Percentiles rank a stretch among this genome's conserved stretches.
Conservation (phyloP, 2,797 vertebrate genomes). For the Scomberomorus guttatus region DNA sequence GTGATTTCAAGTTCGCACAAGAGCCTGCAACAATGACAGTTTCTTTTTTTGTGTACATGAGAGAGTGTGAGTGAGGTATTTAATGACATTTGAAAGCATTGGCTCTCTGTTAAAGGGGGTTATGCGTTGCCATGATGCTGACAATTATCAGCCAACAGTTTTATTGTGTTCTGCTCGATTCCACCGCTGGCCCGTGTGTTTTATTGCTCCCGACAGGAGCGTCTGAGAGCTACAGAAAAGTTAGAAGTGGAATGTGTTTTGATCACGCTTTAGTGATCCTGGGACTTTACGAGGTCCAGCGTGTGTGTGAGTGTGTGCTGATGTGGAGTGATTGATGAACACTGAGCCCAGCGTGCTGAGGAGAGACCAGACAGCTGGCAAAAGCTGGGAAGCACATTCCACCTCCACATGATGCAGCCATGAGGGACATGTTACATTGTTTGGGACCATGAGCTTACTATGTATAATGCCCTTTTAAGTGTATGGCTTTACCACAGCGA, state of each 20-base stretch:
- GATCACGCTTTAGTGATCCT: constrained; percentile 61
- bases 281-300: constrained; percentile 48
- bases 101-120: constrained; percentile 21
- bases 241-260: constrained; percentile 64
- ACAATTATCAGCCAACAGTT: constrained; percentile 41
- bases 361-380: constrained; percentile 33
- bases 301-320: not conserved
- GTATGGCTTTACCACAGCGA: constrained; percentile 22
- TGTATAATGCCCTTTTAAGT: constrained; percentile 15
- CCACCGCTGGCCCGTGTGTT: constrained; percentile 34
- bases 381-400: constrained; percentile 55
- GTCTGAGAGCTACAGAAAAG: constrained; percentile 31
- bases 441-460: constrained; percentile 18
- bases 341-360: constrained; percentile 43
- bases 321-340: constrained; percentile 65
- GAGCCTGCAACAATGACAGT: constrained; percentile 22
- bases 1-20: constrained; percentile 43
- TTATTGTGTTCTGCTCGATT: constrained; percentile 36
- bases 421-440: constrained; percentile 31
- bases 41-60: constrained; percentile 14
- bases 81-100: constrained; percentile 45
- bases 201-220: constrained; percentile 51
- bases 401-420: constrained; percentile 39
- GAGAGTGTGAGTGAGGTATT: constrained; percentile 30
- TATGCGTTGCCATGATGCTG: constrained; percentile 26